phyloP scores from a whole-genome alignment of 1,140 invertebrate species.

The Macrosteles quadrilineatus region DNA sequence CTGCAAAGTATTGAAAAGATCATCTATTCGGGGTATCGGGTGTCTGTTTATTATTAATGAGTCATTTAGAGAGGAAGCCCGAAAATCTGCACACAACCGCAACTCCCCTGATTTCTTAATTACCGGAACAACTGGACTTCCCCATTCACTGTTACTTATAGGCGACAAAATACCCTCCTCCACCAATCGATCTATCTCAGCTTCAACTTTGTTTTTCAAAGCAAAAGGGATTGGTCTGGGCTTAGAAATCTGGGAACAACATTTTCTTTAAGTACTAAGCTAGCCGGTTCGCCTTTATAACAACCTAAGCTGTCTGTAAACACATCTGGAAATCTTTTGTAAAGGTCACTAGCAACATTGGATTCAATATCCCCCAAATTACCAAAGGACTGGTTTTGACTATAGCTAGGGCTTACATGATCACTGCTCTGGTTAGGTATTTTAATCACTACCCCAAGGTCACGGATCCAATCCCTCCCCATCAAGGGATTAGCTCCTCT shows the following conservation, averaged over 20 bases:
- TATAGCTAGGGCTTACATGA: not conserved
- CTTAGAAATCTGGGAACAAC: slow-evolving; percentile 31
- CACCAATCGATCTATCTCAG: too few relatives aligned
- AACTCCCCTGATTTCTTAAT: too few relatives aligned
- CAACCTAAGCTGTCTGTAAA: slow-evolving; percentile 16
- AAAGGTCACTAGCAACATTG: too few relatives aligned
- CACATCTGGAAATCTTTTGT: slow-evolving; percentile 19
- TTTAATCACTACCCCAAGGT: too few relatives aligned
- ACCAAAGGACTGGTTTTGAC: not conserved
- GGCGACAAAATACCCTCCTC: too few relatives aligned
- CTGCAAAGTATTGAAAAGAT: too few relatives aligned
- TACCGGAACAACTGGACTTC: too few relatives aligned
- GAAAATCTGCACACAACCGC: too few relatives aligned
- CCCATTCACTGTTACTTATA: too few relatives aligned
- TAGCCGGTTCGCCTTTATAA: too few relatives aligned
- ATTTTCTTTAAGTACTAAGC: slow-evolving; percentile 23
- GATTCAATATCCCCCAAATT: not conserved
- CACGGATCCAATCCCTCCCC: too few relatives aligned
- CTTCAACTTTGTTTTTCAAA: slow-evolving; percentile 32
- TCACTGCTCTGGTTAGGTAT: not conserved
- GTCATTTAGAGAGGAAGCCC: slow-evolving; percentile 1
- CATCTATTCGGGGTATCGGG: too few relatives aligned
- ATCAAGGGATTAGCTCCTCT: slow-evolving; percentile 21
- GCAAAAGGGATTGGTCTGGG: slow-evolving; percentile 26
- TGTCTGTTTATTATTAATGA: slow-evolving; percentile 14